Percentiles rank a stretch among this genome's conserved stretches.
Evolutionary conservation across 1,140 invertebrate genomes (phyloP).

Genomic region (Zaprionus lachaisei): DNA sequence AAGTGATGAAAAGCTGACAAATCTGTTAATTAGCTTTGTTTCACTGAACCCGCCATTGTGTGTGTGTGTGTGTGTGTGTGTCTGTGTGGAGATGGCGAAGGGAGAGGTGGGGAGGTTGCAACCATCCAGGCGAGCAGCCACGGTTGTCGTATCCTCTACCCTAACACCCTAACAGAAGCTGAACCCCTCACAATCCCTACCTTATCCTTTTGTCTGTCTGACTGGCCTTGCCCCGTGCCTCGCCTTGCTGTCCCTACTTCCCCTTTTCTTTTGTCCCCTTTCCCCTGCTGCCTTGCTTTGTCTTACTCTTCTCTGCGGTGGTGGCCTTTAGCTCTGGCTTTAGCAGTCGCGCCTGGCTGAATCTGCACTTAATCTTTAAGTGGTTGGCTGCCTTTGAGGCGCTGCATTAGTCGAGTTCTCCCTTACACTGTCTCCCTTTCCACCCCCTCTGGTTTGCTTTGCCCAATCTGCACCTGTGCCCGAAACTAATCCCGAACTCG

Average conservation of each 20-base stretch:
- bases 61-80: neutral
- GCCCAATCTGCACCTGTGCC: slow-evolving; percentile 42
- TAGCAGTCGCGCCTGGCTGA: slow-evolving; percentile 69
- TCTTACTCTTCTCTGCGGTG: slow-evolving; percentile 9
- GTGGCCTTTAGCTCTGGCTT: slow-evolving; percentile 24
- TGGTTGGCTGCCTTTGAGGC: slow-evolving; percentile 76
- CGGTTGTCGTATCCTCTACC: neutral
- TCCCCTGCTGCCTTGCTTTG: neutral
- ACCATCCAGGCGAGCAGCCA: no score
- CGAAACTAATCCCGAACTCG: slow-evolving; percentile 75
- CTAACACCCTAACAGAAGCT: slow-evolving; percentile 1
- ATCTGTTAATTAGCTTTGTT: slow-evolving; percentile 83
- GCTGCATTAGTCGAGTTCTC: slow-evolving; percentile 56
- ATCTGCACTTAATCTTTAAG: slow-evolving; percentile 81
- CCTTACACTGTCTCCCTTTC: neutral
- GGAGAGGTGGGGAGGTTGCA: no score
- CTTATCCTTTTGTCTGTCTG: slow-evolving; percentile 69
- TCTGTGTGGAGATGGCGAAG: slow-evolving; percentile 4
- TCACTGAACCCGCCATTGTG: slow-evolving; percentile 61
- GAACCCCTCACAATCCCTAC: slow-evolving; percentile 8
- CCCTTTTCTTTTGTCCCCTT: neutral
- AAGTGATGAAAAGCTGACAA: slow-evolving; percentile 82
- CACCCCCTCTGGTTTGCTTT: neutral
- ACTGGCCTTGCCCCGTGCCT: slow-evolving; percentile 16
- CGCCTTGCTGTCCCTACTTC: neutral